A percentile compares a stretch with the other conserved stretches of the same genome.
These are phyloP conservation scores for Tetragnatha montana DNA, from an alignment of 2,888 invertebrate species.

Conservation along the genomic window DNA sequence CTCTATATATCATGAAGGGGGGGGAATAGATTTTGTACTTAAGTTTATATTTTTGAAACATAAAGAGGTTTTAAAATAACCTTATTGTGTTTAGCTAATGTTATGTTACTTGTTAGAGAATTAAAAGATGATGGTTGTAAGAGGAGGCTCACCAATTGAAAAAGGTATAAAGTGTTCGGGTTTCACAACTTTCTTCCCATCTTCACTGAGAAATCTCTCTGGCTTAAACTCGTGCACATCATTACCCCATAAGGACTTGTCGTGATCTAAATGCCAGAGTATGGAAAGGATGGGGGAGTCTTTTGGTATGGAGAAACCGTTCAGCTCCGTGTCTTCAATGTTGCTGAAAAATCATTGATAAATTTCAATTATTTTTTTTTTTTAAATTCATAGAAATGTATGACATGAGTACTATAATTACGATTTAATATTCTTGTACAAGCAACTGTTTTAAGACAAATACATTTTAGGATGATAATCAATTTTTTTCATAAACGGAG, in stretches of 20 bases:
- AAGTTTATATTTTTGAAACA: not conserved
- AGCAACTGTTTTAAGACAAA: too few species aligned
- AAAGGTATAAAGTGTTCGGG: slow-evolving; percentile 72
- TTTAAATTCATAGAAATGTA: too few species aligned
- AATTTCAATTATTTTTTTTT: too few species aligned
- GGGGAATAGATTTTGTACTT: not conserved
- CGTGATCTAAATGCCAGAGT: slow-evolving; percentile 53
- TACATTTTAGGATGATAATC: too few species aligned
- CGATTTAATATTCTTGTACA: too few species aligned
- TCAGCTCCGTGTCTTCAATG: slow-evolving; percentile 51
- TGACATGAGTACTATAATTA: too few species aligned
- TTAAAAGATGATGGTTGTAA: not conserved
- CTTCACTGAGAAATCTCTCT: slow-evolving; percentile 55
- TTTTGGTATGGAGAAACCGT: slow-evolving; percentile 60
- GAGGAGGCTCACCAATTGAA: slow-evolving; percentile 65
- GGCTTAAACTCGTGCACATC: slow-evolving; percentile 44
- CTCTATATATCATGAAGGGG: not conserved
- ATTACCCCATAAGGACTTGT: slow-evolving; percentile 54
- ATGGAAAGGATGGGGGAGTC: slow-evolving; percentile 38
- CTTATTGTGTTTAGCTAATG: not conserved
- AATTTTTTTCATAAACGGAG: too few species aligned
- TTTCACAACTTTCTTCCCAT: slow-evolving; percentile 50
- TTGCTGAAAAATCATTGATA: slow-evolving; percentile 22
- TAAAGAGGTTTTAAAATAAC: not conserved
- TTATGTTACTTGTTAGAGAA: not conserved